A percentile compares a stretch with the other conserved stretches of the same genome.
These are phyloP conservation scores for Dipodomys merriami DNA, from an alignment of 2,113 vertebrate genomes.

Conservation along the genomic window DNA sequence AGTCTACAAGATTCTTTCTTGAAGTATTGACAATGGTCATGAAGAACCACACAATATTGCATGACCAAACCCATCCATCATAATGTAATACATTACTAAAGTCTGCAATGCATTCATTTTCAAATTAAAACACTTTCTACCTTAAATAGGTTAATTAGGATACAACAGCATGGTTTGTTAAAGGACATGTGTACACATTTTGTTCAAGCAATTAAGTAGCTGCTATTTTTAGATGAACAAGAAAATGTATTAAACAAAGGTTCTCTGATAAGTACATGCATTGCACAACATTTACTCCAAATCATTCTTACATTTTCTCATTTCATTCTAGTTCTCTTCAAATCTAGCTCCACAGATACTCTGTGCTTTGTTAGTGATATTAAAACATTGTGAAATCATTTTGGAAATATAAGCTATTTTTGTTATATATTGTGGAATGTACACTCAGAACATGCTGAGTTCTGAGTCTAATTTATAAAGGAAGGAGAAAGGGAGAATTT, in stretches of 20 bases:
- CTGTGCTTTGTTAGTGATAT: background rate
- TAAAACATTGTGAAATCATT: background rate
- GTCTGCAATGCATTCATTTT: background rate
- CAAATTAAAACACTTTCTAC: background rate
- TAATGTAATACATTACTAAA: background rate
- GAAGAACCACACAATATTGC: too few relatives aligned
- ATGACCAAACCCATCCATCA: too few relatives aligned
- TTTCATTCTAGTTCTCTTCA: background rate
- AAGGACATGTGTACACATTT: background rate
- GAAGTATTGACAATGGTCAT: rapidly evolving
- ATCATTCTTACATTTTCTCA: background rate
- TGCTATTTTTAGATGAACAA: background rate
- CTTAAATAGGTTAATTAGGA: background rate
- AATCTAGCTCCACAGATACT: background rate
- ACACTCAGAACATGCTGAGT: background rate
- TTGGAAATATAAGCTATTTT: background rate
- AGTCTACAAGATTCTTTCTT: background rate
- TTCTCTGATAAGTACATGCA: background rate
- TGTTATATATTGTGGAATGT: background rate
- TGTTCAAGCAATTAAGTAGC: background rate
- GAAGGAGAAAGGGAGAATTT: background rate
- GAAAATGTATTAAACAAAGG: background rate
- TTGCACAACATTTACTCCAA: background rate
- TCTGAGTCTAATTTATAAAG: background rate
- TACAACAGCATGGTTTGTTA: background rate